These are phyloP conservation scores for Mobula hypostoma DNA, from an alignment of 2,113 vertebrate genomes.

Conservation along the genomic window DNA sequence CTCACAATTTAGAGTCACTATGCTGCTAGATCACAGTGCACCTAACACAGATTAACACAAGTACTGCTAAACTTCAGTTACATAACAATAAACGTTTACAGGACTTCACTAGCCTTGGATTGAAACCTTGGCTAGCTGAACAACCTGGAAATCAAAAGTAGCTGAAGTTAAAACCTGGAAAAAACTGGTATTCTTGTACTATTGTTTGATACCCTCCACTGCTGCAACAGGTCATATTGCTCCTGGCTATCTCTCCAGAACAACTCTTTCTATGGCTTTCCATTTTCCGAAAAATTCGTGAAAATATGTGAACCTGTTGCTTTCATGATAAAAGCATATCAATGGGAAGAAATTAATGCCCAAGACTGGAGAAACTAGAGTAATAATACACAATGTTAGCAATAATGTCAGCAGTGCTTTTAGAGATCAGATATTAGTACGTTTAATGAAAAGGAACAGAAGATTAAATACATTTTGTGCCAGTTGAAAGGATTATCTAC, in stretches of 20 bases:
- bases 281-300: background rate
- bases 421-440: background rate
- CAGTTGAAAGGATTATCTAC: background rate
- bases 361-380: background rate
- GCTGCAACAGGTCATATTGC: background rate
- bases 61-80: background rate
- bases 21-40: background rate
- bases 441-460: background rate
- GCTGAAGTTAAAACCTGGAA: too few species aligned
- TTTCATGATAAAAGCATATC: background rate
- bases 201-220: background rate
- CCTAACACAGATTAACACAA: background rate
- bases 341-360: background rate
- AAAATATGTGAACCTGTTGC: background rate
- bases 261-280: background rate
- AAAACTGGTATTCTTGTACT: too few species aligned
- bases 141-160: too few species aligned
- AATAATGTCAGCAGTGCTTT: background rate
- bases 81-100: background rate
- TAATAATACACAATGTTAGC: background rate
- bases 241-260: background rate
- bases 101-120: too few species aligned
- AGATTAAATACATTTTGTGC: background rate
- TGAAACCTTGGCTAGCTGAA: too few species aligned
- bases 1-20: background rate